A percentile compares a stretch with the other conserved stretches of the same genome.
These are phyloP conservation scores for Riptortus pedestris DNA, from an alignment of 1,140 invertebrate species.

Conservation along the genomic window DNA sequence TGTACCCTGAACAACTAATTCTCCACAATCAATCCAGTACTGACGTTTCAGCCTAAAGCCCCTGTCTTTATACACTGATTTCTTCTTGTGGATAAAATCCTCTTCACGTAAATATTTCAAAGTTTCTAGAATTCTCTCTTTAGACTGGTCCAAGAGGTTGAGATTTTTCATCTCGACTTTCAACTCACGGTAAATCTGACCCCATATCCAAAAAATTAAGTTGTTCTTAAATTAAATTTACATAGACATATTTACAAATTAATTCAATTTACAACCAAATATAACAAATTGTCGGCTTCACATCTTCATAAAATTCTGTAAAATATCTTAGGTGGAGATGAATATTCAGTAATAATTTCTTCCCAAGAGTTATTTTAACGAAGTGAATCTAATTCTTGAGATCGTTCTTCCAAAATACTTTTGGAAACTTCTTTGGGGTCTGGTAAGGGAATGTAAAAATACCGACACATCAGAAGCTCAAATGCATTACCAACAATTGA, in stretches of 20 bases:
- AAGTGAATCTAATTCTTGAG: constrained; percentile 57
- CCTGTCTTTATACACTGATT: constrained; percentile 48
- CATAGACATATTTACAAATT: too few relatives aligned
- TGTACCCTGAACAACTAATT: constrained; percentile 56
- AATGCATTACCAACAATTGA: constrained; percentile 57
- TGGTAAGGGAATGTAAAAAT: constrained; percentile 44
- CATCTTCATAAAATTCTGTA: constrained; percentile 40
- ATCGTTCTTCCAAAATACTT: constrained; percentile 50
- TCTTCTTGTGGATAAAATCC: constrained; percentile 41
- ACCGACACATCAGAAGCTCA: constrained; percentile 55
- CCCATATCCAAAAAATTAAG: too few relatives aligned
- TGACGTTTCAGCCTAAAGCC: constrained; percentile 51
- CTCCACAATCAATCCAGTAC: constrained; percentile 62
- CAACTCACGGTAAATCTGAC: constrained; percentile 30
- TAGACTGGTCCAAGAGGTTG: constrained; percentile 49
- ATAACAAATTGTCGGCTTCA: constrained; percentile 9
- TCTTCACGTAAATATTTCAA: constrained; percentile 56
- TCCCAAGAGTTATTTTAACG: constrained; percentile 60
- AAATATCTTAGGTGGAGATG: constrained; percentile 56
- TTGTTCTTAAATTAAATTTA: too few relatives aligned
- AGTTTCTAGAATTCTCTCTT: constrained; percentile 57
- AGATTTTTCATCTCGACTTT: constrained; percentile 63
- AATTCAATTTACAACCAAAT: too few relatives aligned
- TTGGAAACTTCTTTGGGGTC: constrained; percentile 36
- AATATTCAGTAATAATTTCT: constrained; percentile 52